Evolutionary conservation across 2,797 vertebrate species (phyloP).

Genomic region (Emydoidea blandingii): DNA sequence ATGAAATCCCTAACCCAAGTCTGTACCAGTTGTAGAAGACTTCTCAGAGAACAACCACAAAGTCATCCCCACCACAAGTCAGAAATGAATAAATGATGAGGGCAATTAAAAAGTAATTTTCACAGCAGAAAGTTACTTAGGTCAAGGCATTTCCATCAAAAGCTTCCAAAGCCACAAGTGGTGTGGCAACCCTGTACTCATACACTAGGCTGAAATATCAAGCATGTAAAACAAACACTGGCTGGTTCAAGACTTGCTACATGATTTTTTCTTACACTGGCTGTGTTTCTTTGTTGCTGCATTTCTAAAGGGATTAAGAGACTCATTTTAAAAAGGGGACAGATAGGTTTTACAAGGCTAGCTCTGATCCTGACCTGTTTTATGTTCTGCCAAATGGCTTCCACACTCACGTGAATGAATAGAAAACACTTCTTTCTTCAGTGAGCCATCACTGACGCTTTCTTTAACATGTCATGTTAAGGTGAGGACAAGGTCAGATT

Average conservation of each 20-base stretch:
- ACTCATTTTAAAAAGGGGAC: background rate
- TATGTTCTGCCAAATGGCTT: background rate
- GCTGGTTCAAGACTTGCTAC: background rate
- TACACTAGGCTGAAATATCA: background rate
- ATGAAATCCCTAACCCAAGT: background rate
- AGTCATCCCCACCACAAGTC: background rate
- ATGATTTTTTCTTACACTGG: background rate
- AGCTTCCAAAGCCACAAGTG: background rate
- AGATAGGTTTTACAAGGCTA: constrained; percentile 11
- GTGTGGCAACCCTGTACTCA: background rate
- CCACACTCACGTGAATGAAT: background rate
- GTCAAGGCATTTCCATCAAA: background rate
- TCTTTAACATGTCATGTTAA: background rate
- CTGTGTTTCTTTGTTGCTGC: background rate
- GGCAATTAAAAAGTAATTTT: background rate
- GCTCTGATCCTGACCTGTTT: background rate
- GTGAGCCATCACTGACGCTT: background rate
- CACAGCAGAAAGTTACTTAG: background rate
- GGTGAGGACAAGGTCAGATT: background rate
- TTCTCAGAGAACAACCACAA: background rate
- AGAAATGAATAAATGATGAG: background rate
- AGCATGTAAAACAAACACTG: background rate
- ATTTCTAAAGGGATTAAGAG: background rate
- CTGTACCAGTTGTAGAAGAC: background rate
- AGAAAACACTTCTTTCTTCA: background rate